Evolutionary conservation across 2,888 invertebrate species (phyloP).

Genomic region (Protodeltote pygarga): DNA sequence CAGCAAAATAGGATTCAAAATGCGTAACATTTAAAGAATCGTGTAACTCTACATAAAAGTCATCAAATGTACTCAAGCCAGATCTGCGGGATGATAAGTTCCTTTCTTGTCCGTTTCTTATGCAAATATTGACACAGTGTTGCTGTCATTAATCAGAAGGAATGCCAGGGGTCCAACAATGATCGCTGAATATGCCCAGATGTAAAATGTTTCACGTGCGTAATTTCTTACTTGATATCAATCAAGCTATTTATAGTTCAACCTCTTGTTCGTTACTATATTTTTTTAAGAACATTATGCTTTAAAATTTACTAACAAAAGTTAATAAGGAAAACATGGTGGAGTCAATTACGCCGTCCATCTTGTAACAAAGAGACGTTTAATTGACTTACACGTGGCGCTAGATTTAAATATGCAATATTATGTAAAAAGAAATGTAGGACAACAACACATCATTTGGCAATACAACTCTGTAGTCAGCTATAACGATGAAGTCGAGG

Average conservation of each 20-base stretch:
- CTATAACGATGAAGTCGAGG: no score
- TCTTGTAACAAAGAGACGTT: no score
- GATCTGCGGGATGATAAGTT: slow-evolving; percentile 79
- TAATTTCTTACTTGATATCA: slow-evolving; percentile 58
- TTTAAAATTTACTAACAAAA: no score
- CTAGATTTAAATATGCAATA: no score
- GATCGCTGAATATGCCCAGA: slow-evolving; percentile 59
- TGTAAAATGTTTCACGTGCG: slow-evolving; percentile 60
- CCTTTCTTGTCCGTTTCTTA: slow-evolving; percentile 82
- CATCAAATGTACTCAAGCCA: slow-evolving; percentile 71
- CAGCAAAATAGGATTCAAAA: slow-evolving; percentile 51
- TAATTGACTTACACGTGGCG: no score
- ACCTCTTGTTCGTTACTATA: slow-evolving; percentile 41
- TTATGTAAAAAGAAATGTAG: no score
- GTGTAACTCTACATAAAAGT: slow-evolving; percentile 67
- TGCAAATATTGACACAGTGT: slow-evolving; percentile 86
- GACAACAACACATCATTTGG: no score
- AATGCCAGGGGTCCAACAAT: slow-evolving; percentile 69
- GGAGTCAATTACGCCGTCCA: no score
- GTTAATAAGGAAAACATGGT: background rate
- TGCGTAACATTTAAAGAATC: slow-evolving; percentile 17
- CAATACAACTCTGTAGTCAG: no score
- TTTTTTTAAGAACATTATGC: slow-evolving; percentile 13
- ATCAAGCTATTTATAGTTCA: slow-evolving; percentile 57
- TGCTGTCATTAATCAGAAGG: slow-evolving; percentile 81